Evolutionary conservation across 1,140 invertebrate genomes (phyloP).

Genomic region (Eupristina koningsbergeri): DNA sequence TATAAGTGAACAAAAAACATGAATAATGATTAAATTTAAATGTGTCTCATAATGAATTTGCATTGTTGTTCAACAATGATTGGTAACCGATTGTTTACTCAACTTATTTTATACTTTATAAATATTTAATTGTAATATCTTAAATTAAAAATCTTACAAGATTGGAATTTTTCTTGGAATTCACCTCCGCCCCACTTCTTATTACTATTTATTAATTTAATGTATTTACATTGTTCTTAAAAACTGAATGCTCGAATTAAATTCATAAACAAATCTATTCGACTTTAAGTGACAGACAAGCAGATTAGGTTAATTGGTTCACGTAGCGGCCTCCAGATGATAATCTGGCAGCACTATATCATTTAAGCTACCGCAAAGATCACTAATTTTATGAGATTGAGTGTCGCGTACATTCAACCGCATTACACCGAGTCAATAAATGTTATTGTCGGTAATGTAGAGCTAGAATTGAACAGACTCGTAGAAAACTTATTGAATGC

Average conservation of each 20-base stretch:
- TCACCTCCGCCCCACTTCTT: conserved; percentile 3
- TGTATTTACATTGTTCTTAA: conserved; percentile 36
- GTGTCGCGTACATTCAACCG: not conserved
- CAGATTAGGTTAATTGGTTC: conserved; percentile 20
- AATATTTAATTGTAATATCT: not conserved
- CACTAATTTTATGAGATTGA: not conserved
- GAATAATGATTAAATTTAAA: not conserved
- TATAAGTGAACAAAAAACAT: not conserved
- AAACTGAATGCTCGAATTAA: conserved; percentile 12
- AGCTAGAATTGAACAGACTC: too few species aligned
- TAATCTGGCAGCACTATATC: not conserved
- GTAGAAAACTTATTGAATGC: too few species aligned
- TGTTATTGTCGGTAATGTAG: not conserved
- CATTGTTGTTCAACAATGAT: not conserved
- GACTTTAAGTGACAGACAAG: not conserved
- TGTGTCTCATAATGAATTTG: not conserved
- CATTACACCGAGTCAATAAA: not conserved
- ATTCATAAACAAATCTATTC: conserved; percentile 23
- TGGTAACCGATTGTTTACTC: not conserved
- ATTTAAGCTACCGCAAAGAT: not conserved
- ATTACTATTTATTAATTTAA: not conserved
- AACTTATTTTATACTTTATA: not conserved
- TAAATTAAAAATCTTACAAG: conserved; percentile 7
- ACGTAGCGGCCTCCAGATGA: not conserved
- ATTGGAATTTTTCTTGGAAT: conserved; percentile 3